Evolutionary conservation across 2,113 vertebrate species (phyloP).

Genomic region (Cranoglanis bouderius): DNA sequence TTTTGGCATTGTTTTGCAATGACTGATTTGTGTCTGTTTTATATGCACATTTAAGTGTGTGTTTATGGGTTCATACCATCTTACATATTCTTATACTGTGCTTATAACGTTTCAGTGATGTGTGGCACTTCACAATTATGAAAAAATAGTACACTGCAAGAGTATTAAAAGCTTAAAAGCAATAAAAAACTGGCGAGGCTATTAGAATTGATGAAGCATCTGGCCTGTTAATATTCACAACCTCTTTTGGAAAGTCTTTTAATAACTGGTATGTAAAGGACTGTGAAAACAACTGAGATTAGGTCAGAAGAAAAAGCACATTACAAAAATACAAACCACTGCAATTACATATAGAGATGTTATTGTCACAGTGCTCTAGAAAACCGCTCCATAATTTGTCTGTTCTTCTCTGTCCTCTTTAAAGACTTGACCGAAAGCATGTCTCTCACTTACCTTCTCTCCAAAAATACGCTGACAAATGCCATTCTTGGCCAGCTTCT

Average conservation of each 20-base stretch:
- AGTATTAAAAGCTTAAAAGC: neutral
- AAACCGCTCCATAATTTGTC: neutral
- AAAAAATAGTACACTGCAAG: neutral
- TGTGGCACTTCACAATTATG: neutral
- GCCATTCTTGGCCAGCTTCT: constrained; percentile 97
- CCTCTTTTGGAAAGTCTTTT: neutral
- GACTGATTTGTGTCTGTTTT: neutral
- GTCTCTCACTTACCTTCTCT: constrained; percentile 84
- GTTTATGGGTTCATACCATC: neutral
- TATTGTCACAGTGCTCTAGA: neutral
- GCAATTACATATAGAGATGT: neutral
- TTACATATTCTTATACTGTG: neutral
- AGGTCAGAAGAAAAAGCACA: neutral
- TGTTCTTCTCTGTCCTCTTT: neutral
- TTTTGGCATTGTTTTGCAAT: neutral
- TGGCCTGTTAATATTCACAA: neutral
- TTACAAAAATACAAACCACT: neutral
- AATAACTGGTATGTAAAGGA: neutral
- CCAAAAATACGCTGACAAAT: constrained; percentile 99
- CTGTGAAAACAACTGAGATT: neutral
- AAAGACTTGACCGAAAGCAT: neutral
- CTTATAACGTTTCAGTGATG: neutral
- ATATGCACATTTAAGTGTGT: neutral
- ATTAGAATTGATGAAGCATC: neutral
- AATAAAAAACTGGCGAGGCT: neutral